Evolutionary conservation across 2,888 invertebrate genomes (phyloP).

Genomic region (Stenodema calcarata): DNA sequence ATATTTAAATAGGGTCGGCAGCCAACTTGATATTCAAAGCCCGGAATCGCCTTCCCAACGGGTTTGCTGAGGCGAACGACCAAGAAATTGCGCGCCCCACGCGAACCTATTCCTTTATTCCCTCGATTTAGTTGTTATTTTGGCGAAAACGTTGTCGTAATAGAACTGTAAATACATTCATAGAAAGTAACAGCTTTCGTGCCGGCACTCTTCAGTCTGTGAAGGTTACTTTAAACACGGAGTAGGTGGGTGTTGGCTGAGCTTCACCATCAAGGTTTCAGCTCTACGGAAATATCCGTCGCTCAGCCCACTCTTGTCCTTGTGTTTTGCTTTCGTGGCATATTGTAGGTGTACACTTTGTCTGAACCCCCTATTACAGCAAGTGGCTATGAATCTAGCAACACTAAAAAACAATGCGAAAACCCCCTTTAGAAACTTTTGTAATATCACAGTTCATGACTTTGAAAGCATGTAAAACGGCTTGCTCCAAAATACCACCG

Average conservation of each 20-base stretch:
- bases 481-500: neutral
- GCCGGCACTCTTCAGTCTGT: neutral
- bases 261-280: slow-evolving; percentile 8
- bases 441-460: neutral
- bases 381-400: neutral
- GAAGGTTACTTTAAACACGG: neutral
- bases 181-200: slow-evolving; percentile 6
- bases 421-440: neutral
- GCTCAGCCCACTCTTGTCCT: neutral
- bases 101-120: neutral
- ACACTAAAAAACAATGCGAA: neutral
- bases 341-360: neutral
- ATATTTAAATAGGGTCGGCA: neutral
- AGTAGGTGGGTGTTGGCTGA: neutral
- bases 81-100: neutral
- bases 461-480: neutral
- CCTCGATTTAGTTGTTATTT: neutral
- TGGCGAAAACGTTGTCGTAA: neutral
- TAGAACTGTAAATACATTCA: slow-evolving; percentile 8
- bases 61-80: neutral
- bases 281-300: neutral
- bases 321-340: neutral
- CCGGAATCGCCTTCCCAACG: neutral
- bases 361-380: neutral
- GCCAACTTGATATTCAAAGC: neutral